Conservation (phyloP, 2,888 invertebrate genomes). For the Apodemia hepburni region DNA sequence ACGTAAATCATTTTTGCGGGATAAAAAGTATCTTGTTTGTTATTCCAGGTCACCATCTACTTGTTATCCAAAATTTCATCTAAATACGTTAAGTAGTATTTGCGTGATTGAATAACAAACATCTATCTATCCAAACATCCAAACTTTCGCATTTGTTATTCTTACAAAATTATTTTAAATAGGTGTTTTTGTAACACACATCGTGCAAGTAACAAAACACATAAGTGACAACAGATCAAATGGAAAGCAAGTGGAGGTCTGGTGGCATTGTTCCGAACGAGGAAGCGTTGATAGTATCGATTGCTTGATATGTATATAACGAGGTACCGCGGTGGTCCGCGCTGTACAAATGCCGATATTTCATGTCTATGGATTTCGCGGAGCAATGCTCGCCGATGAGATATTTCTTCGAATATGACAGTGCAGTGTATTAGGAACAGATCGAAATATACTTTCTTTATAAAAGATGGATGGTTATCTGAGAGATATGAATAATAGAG, state of each 20-base stretch:
- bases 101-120: too few relatives aligned
- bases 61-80: too few relatives aligned
- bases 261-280: slow-evolving; percentile 34
- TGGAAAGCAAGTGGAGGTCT: slow-evolving; percentile 14
- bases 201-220: neutral
- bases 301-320: slow-evolving; percentile 36
- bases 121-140: too few relatives aligned
- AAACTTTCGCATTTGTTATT: too few relatives aligned
- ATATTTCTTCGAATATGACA: slow-evolving; percentile 18
- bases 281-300: slow-evolving; percentile 35
- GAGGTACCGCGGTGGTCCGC: slow-evolving; percentile 33
- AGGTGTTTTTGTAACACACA: too few relatives aligned
- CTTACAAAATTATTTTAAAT: too few relatives aligned
- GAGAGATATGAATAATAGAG: too few relatives aligned
- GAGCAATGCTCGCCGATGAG: slow-evolving; percentile 12
- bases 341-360: slow-evolving; percentile 29
- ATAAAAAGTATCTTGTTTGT: too few relatives aligned
- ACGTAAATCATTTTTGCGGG: too few relatives aligned
- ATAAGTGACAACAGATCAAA: slow-evolving; percentile 12
- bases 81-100: too few relatives aligned
- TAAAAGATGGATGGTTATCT: slow-evolving; percentile 4
- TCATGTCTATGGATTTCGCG: slow-evolving; percentile 25
- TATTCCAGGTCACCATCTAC: too few relatives aligned
- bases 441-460: slow-evolving; percentile 8
- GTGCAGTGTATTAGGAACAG: slow-evolving; percentile 9